Evolutionary conservation across 1,140 invertebrate genomes (phyloP).

Genomic region (Arctopsyche grandis): DNA sequence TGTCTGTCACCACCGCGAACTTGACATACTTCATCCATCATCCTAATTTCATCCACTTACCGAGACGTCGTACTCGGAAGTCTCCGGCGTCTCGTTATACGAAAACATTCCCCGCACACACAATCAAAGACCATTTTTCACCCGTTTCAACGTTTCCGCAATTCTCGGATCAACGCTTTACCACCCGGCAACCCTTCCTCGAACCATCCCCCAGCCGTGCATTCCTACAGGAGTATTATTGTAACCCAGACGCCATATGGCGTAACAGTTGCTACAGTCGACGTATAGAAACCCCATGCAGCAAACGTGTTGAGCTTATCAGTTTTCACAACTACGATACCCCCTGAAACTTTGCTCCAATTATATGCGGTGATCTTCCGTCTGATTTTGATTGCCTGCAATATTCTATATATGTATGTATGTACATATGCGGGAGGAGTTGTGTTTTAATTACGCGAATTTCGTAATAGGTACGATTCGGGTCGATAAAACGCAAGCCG

Average conservation of each 20-base stretch:
- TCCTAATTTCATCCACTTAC: constrained; percentile 30
- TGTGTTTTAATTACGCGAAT: too few relatives aligned
- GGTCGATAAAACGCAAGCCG: too few relatives aligned
- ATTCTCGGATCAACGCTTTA: background rate
- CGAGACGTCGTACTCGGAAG: constrained; percentile 3
- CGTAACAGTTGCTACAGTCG: background rate
- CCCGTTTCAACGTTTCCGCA: background rate
- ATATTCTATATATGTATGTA: too few relatives aligned
- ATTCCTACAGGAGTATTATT: too few relatives aligned
- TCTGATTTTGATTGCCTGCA: too few relatives aligned
- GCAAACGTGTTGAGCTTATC: background rate
- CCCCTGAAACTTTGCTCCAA: too few relatives aligned
- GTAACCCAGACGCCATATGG: background rate
- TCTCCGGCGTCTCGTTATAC: background rate
- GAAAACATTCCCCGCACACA: constrained; percentile 20
- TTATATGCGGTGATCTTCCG: too few relatives aligned
- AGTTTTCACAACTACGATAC: background rate
- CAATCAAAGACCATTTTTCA: constrained; percentile 17
- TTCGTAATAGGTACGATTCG: too few relatives aligned
- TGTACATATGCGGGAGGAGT: too few relatives aligned
- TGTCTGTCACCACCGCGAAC: constrained; percentile 25
- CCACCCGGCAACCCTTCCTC: too few relatives aligned
- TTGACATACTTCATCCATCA: constrained; percentile 27
- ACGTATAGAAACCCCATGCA: background rate
- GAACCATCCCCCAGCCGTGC: too few relatives aligned